These are phyloP conservation scores for Pogona vitticeps DNA, from an alignment of 2,113 vertebrate genomes.

Conservation along the genomic window DNA sequence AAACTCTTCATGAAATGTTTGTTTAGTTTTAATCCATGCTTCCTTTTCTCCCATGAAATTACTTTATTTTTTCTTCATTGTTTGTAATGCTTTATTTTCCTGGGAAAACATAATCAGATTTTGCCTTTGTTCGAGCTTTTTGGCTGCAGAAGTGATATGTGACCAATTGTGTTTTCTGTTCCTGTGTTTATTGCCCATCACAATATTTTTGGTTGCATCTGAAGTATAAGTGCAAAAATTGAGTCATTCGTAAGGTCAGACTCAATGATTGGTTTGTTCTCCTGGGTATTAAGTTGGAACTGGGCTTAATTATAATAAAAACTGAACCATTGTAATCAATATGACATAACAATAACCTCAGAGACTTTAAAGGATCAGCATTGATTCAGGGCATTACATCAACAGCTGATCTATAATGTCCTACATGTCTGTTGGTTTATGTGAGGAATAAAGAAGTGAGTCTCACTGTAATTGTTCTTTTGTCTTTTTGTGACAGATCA, in stretches of 20 bases:
- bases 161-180: neutral
- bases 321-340: too few relatives aligned
- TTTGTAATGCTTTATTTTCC: too few relatives aligned
- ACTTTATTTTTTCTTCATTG: neutral
- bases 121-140: neutral
- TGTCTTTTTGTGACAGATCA: neutral
- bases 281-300: neutral
- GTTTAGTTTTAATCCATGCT: neutral
- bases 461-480: neutral
- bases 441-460: neutral
- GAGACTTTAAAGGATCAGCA: too few relatives aligned
- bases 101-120: neutral
- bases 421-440: neutral
- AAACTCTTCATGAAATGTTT: neutral
- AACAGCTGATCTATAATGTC: neutral
- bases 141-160: neutral
- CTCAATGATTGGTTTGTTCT: neutral
- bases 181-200: neutral
- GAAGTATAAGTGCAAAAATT: neutral
- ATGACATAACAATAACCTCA: too few relatives aligned
- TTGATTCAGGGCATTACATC: too few relatives aligned
- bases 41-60: neutral
- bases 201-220: neutral
- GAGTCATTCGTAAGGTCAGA: neutral
- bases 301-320: too few relatives aligned